phyloP scores from a whole-genome alignment of 2,888 invertebrate species.

The Phrixothrix hirtus region DNA sequence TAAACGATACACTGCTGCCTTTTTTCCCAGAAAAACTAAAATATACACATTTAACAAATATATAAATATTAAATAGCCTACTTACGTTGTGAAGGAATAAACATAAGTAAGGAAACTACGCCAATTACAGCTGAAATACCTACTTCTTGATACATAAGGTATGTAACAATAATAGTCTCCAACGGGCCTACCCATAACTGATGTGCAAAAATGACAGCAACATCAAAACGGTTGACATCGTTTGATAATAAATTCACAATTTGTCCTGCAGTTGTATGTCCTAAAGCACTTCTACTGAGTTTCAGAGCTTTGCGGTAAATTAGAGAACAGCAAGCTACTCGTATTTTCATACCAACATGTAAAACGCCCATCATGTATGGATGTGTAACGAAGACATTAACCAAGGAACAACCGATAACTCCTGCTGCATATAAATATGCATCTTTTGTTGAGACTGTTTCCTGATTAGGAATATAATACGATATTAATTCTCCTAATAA shows the following conservation, averaged over 20 bases:
- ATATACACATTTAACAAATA: not conserved
- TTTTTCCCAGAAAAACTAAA: constrained; percentile 64
- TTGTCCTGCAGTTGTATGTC: constrained; percentile 74
- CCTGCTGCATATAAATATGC: constrained; percentile 80
- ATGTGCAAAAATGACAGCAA: constrained; percentile 78
- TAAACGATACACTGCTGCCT: constrained; percentile 72
- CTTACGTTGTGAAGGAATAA: constrained; percentile 58
- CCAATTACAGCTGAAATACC: constrained; percentile 62
- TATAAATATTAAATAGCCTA: constrained; percentile 11
- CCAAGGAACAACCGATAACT: constrained; percentile 73
- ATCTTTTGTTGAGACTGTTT: constrained; percentile 53
- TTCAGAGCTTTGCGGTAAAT: constrained; percentile 73
- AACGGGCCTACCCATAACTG: constrained; percentile 83
- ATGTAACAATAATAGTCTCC: constrained; percentile 74
- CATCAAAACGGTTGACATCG: constrained; percentile 90
- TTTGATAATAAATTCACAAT: constrained; percentile 91
- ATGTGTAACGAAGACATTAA: constrained; percentile 82
- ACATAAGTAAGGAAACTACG: constrained; percentile 59
- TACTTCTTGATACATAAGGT: constrained; percentile 71
- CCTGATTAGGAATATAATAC: constrained; percentile 61
- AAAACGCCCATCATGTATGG: constrained; percentile 89
- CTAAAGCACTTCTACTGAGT: constrained; percentile 69
- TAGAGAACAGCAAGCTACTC: constrained; percentile 82
- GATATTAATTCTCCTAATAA: constrained; percentile 67
- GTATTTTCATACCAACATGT: constrained; percentile 81